phyloP scores from a whole-genome alignment of 2,797 vertebrate species.

The Poecilia velifera region DNA sequence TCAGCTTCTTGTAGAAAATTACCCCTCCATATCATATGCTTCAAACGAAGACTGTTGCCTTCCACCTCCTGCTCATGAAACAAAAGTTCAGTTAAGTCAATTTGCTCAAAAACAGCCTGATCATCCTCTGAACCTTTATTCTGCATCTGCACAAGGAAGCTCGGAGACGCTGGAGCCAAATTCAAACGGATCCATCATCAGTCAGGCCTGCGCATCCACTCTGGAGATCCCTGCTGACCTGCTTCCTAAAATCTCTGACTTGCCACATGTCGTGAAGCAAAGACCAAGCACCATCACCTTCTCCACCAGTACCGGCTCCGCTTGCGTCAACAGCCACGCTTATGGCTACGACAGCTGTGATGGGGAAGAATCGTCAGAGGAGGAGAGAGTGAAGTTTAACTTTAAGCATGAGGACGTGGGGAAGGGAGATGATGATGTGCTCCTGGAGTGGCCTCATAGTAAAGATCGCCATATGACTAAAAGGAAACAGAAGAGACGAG shows the following conservation, averaged over 20 bases:
- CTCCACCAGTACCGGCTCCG: constrained; percentile 63
- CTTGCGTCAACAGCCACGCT: constrained; percentile 33
- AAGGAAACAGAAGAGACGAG: constrained; percentile 60
- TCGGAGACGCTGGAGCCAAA: neutral
- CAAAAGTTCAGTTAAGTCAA: constrained; percentile 20
- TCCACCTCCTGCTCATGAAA: constrained; percentile 7
- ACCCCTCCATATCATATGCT: neutral
- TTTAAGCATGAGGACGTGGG: constrained; percentile 41
- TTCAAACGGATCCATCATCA: constrained; percentile 38
- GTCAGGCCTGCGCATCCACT: constrained; percentile 11
- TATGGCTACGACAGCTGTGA: constrained; percentile 66
- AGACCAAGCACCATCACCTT: constrained; percentile 83
- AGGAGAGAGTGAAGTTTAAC: constrained; percentile 58
- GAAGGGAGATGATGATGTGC: constrained; percentile 67
- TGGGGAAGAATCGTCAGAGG: constrained; percentile 69
- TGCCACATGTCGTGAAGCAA: constrained; percentile 80
- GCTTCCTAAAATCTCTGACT: constrained; percentile 30
- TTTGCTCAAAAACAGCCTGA: neutral
- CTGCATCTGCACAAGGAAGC: constrained; percentile 11
- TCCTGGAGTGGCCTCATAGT: constrained; percentile 69
- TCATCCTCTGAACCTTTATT: constrained; percentile 18
- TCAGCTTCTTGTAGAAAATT: constrained; percentile 29
- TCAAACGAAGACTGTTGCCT: constrained; percentile 16
- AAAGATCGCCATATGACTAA: constrained; percentile 47
- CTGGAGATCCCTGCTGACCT: constrained; percentile 14